phyloP scores from a whole-genome alignment of 2,113 vertebrate species.

The Acanthochromis polyacanthus region DNA sequence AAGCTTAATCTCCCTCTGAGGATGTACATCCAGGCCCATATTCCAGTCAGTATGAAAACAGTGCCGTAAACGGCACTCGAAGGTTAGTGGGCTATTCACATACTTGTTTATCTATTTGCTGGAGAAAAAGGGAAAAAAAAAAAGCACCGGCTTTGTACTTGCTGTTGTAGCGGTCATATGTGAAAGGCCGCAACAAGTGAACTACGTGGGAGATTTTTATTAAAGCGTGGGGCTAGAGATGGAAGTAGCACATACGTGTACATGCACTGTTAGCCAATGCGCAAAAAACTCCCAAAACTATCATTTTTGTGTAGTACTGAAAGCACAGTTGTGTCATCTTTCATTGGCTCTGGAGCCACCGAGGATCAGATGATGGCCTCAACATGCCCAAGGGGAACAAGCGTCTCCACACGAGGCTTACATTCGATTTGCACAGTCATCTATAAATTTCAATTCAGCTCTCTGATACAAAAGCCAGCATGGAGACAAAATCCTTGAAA shows the following conservation, averaged over 20 bases:
- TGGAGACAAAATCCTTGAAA: conserved; percentile 30
- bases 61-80: conserved; percentile 15
- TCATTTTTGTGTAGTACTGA: conserved; percentile 36
- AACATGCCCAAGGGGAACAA: conserved; percentile 25
- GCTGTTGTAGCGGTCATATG: conserved; percentile 16
- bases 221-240: conserved; percentile 21
- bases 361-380: conserved; percentile 36
- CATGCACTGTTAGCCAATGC: background rate
- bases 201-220: conserved; percentile 33
- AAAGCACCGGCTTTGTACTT: background rate
- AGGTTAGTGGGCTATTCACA: conserved; percentile 63
- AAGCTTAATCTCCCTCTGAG: conserved; percentile 71
- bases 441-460: conserved; percentile 27
- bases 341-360: conserved; percentile 53
- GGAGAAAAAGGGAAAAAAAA: conserved; percentile 17
- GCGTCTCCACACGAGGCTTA: conserved; percentile 7
- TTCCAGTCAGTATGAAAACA: conserved; percentile 68
- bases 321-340: conserved; percentile 64
- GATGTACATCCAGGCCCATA: conserved; percentile 67
- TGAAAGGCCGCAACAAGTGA: conserved; percentile 29
- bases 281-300: conserved; percentile 12
- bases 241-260: conserved; percentile 34
- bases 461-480: background rate
- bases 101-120: conserved; percentile 50
- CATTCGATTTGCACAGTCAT: conserved; percentile 22